A percentile compares a stretch with the other conserved stretches of the same genome.
Evolutionary conservation across 2,113 vertebrate species (phyloP).

Genomic region (Anser brachyrhynchus): DNA sequence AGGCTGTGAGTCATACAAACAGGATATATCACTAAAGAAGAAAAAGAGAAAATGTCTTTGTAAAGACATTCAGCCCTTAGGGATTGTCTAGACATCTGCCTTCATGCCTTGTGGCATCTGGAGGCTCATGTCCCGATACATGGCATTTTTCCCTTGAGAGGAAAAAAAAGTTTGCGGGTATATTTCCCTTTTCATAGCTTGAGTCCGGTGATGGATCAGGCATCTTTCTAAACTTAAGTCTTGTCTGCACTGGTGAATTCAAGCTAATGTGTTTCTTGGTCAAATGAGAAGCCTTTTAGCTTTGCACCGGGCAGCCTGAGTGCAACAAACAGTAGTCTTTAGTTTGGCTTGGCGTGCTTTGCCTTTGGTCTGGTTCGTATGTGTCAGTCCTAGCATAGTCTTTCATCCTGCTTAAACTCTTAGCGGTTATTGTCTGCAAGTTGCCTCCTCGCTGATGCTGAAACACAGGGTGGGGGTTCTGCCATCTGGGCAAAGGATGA

Average conservation of each 20-base stretch:
- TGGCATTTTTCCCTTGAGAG: not conserved
- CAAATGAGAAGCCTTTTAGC: not conserved
- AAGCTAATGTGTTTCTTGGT: not conserved
- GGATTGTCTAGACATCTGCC: not conserved
- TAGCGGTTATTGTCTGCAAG: not conserved
- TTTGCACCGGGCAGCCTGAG: not conserved
- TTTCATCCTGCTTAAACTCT: not conserved
- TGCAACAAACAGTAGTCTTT: not conserved
- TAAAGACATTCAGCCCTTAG: not conserved
- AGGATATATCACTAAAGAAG: not conserved
- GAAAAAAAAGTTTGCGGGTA: not conserved
- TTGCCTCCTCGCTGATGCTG: not conserved
- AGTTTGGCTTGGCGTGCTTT: not conserved
- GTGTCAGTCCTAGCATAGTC: not conserved
- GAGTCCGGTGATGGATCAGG: not conserved
- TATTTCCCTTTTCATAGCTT: not conserved
- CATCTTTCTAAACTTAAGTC: not conserved
- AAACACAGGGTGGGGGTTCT: not conserved
- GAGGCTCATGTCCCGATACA: not conserved
- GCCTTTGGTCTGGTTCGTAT: not conserved
- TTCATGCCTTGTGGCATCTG: slow-evolving; percentile 1
- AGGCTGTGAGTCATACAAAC: not conserved
- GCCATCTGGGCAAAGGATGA: not conserved
- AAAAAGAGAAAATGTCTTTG: slow-evolving; percentile 5
- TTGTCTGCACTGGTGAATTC: not conserved